Evolutionary conservation across 2,888 invertebrate species (phyloP).

Genomic region (Metopia argyrocephala): DNA sequence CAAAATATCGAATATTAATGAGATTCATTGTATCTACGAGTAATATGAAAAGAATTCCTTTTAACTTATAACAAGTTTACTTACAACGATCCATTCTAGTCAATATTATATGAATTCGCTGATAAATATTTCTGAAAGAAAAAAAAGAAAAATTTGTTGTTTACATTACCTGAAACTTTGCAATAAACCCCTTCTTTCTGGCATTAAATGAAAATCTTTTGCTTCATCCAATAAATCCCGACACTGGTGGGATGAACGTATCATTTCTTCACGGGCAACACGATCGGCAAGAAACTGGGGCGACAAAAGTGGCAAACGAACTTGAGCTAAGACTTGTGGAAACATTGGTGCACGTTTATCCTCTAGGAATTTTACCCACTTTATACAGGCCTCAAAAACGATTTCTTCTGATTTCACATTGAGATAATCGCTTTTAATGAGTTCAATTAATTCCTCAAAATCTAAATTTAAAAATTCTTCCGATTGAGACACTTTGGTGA

Average conservation of each 20-base stretch:
- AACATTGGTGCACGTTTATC: conserved; percentile 81
- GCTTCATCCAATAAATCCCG: conserved; percentile 93
- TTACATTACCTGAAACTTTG: conserved; percentile 82
- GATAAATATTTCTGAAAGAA: no score
- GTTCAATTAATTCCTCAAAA: conserved; percentile 83
- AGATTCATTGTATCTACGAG: no score
- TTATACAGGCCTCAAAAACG: conserved; percentile 90
- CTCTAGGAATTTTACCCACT: conserved; percentile 86
- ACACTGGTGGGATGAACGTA: conserved; percentile 88
- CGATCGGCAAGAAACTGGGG: conserved; percentile 90
- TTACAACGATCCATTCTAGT: no score
- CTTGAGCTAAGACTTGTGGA: conserved; percentile 85
- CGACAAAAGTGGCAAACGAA: conserved; percentile 88
- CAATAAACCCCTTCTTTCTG: conserved; percentile 87
- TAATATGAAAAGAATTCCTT: no score
- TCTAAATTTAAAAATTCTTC: conserved; percentile 85
- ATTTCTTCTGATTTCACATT: conserved; percentile 88
- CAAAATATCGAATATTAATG: no score
- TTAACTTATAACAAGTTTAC: no score
- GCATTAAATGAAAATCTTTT: conserved; percentile 91
- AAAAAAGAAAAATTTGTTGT: no score
- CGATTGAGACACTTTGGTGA: conserved; percentile 86
- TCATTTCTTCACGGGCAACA: conserved; percentile 88
- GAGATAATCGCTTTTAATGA: conserved; percentile 87
- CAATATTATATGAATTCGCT: no score